phyloP scores from a whole-genome alignment of 1,140 invertebrate species.

The Apis laboriosa region DNA sequence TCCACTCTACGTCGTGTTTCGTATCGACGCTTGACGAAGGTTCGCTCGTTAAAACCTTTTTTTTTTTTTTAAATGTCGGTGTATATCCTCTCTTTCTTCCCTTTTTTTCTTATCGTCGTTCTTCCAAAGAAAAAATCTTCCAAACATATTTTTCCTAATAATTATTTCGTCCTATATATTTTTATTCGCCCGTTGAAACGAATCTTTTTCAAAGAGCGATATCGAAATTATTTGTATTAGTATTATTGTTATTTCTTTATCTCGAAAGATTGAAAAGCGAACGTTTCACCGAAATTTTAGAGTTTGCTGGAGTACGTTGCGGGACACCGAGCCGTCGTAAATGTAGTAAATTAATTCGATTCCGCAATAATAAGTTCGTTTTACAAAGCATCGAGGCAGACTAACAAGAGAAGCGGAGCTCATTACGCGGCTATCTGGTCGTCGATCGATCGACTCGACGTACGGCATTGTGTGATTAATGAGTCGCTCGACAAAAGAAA shows the following conservation, averaged over 20 bases:
- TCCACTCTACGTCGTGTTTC: constrained; percentile 61
- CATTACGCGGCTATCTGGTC: constrained; percentile 74
- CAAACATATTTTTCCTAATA: neutral
- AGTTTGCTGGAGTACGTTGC: constrained; percentile 3
- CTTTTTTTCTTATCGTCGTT: constrained; percentile 6
- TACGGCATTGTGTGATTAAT: constrained; percentile 74
- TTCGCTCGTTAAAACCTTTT: constrained; percentile 62
- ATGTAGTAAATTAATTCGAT: constrained; percentile 57
- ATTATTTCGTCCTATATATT: neutral
- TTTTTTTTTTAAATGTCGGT: constrained; percentile 56
- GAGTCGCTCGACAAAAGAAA: constrained; percentile 67
- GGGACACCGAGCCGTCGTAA: neutral
- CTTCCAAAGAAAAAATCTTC: neutral
- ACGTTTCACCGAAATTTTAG: neutral
- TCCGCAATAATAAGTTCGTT: constrained; percentile 57
- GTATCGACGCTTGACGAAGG: constrained; percentile 66
- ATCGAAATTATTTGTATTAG: neutral
- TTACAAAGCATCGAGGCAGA: constrained; percentile 42
- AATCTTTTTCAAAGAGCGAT: too few relatives aligned
- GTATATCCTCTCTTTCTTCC: constrained; percentile 42
- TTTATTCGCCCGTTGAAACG: too few relatives aligned
- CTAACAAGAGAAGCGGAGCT: constrained; percentile 67
- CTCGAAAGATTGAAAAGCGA: too few relatives aligned
- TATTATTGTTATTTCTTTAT: too few relatives aligned
- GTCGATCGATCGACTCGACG: constrained; percentile 69